Base-by-base conservation (phyloP, 2,797 vertebrate genomes). In the Acridotheres tristis region DNA sequence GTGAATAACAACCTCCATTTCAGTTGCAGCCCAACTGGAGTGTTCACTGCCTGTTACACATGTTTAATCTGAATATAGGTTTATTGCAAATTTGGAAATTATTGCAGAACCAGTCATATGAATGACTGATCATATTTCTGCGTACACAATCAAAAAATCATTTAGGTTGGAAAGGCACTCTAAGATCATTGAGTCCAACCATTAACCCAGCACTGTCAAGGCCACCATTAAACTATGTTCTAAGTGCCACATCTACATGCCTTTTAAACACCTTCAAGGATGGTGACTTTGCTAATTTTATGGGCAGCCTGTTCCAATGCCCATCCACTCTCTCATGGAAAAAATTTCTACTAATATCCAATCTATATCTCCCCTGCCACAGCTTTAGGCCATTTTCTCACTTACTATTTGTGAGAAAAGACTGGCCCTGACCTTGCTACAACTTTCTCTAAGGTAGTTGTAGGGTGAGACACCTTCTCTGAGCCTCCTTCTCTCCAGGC, bases 401-500 rank as follows among this genome's bases (percentile, higher is more conserved):
- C 30, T 23, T 29, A 12, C 36, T 8, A 4, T 34, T 73, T 19
- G 16, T 1, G 13, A 66, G 53, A 36, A 32, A 27, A 59, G 47
- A 21, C 22, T 16, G 29, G 27, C 32, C 22, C 30, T 40, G 21
- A 58, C 10, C 38, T 42, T 57, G n/a, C 45, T 47, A 20, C 26
- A 40, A 4, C 10, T 13, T 65, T 38, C 13, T 59, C 36, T 72
- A 47, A 48, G 11, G 47, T 20, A 47, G 11, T 5, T 48, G 11
- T 13, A 36, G 47, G 48, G 16, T 48, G 13, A 0, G 0, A 27
- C 18, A 8, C 22, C 6, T 6, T n/a, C 58, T 47, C 26, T 27
- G 18, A 54, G 13, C 36, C 11, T 50, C n/a, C 20, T 30, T 63
- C 32, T 50, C 42, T 77, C 23, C 72, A 66, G 42, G 25, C 11